These are phyloP conservation scores for Siniperca obscura DNA, from an alignment of 2,797 vertebrate species.

Conservation along the genomic window DNA sequence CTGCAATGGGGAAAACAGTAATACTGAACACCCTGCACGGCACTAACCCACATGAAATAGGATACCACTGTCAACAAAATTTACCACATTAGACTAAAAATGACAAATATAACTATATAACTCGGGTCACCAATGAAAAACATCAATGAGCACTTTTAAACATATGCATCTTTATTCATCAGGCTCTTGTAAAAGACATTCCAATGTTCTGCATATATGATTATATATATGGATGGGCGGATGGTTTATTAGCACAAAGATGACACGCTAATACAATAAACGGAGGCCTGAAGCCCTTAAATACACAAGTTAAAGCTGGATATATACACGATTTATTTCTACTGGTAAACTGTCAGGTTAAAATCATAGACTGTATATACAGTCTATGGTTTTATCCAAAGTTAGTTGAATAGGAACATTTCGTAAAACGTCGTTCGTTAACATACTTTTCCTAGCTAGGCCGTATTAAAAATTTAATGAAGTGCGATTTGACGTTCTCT, in stretches of 20 bases:
- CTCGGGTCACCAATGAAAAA: not conserved
- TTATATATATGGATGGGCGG: too few species aligned
- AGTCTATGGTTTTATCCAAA: too few species aligned
- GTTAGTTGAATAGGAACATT: not conserved
- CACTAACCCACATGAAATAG: not conserved
- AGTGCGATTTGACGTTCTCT: not conserved
- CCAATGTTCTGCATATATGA: not conserved
- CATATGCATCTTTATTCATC: not conserved
- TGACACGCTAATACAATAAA: not conserved
- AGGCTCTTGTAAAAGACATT: not conserved
- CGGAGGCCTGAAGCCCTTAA: not conserved
- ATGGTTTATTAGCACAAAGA: not conserved
- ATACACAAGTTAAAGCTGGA: too few species aligned
- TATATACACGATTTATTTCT: not conserved
- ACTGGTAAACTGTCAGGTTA: not conserved
- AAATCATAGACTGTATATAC: too few species aligned
- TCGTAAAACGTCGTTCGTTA: not conserved
- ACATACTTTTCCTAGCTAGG: not conserved
- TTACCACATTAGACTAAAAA: not conserved
- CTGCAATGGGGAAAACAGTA: conserved; percentile 22
- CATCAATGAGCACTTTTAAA: not conserved
- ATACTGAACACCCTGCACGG: not conserved
- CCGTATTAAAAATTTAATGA: not conserved
- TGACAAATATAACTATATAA: not conserved
- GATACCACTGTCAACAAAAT: not conserved